Evolutionary conservation across 2,888 invertebrate genomes (phyloP).

Genomic region (Portevinia maculata): DNA sequence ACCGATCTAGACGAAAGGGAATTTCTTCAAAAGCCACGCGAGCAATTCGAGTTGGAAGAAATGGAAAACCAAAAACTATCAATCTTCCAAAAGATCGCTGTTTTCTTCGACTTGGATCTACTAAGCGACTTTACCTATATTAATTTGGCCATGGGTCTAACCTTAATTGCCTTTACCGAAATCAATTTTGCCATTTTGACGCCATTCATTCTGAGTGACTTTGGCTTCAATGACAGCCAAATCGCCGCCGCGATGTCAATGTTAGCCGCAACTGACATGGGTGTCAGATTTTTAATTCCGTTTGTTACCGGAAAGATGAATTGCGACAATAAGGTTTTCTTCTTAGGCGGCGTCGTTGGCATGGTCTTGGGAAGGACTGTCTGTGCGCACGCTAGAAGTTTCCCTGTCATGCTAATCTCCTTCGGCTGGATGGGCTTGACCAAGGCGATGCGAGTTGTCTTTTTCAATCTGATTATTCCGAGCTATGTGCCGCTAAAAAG

Average conservation of each 20-base stretch:
- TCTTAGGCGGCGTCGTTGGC: constrained; percentile 86
- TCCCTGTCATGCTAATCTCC: constrained; percentile 84
- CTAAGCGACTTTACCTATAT: constrained; percentile 88
- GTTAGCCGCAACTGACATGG: constrained; percentile 87
- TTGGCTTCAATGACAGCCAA: constrained; percentile 84
- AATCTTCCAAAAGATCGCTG: constrained; percentile 85
- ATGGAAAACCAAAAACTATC: constrained; percentile 81
- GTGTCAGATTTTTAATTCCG: constrained; percentile 87
- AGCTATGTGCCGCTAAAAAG: constrained; percentile 88
- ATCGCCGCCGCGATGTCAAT: constrained; percentile 88
- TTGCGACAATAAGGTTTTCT: constrained; percentile 88
- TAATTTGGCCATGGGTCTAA: constrained; percentile 88
- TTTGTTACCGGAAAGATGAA: constrained; percentile 87
- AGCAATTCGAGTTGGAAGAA: constrained; percentile 72
- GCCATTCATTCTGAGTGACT: constrained; percentile 88
- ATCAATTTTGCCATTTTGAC: constrained; percentile 90
- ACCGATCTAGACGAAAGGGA: constrained; percentile 29
- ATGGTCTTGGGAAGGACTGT: constrained; percentile 86
- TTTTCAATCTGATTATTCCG: constrained; percentile 89
- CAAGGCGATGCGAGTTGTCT: constrained; percentile 89
- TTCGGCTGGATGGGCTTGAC: constrained; percentile 88
- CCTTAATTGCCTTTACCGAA: constrained; percentile 88
- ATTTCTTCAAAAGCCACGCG: constrained; percentile 44
- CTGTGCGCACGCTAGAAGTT: constrained; percentile 85
- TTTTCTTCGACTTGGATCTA: constrained; percentile 89